Evolutionary conservation across 2,113 vertebrate species (phyloP).

Genomic region (Melanostigma gelatinosum): DNA sequence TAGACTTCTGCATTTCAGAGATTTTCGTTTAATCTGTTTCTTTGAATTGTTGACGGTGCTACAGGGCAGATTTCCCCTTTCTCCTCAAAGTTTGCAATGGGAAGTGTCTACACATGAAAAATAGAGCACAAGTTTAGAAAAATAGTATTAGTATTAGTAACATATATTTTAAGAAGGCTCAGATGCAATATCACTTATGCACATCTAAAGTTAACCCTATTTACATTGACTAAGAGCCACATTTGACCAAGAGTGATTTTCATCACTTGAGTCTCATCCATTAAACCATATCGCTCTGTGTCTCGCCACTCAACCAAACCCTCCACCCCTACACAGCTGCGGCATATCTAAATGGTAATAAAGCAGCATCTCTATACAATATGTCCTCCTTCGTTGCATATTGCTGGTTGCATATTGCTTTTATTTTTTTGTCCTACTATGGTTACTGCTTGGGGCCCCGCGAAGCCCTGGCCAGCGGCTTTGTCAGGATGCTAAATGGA

Average conservation of each 20-base stretch:
- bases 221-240: conserved; percentile 47
- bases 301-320: conserved; percentile 23
- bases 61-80: neutral
- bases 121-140: conserved; percentile 9
- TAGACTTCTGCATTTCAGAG: neutral
- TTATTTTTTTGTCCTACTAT: conserved; percentile 42
- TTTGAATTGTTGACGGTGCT: neutral
- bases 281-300: conserved; percentile 60
- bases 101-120: conserved; percentile 23
- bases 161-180: conserved; percentile 18
- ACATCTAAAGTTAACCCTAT: conserved; percentile 49
- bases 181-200: conserved; percentile 25
- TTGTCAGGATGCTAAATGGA: conserved; percentile 90
- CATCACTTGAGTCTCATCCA: conserved; percentile 65
- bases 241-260: conserved; percentile 65
- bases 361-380: conserved; percentile 59
- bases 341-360: conserved; percentile 80
- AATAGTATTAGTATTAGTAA: neutral
- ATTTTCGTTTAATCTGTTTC: neutral
- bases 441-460: conserved; percentile 31
- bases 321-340: conserved; percentile 36
- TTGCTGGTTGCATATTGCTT: conserved; percentile 67
- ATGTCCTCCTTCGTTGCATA: conserved; percentile 54
- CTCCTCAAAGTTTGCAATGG: neutral
- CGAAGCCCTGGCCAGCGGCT: conserved; percentile 67